Evolutionary conservation across 2,888 invertebrate species (phyloP), one percentile per base, ranked within the genome.

Genomic region (Sarcophaga variegata): DNA sequence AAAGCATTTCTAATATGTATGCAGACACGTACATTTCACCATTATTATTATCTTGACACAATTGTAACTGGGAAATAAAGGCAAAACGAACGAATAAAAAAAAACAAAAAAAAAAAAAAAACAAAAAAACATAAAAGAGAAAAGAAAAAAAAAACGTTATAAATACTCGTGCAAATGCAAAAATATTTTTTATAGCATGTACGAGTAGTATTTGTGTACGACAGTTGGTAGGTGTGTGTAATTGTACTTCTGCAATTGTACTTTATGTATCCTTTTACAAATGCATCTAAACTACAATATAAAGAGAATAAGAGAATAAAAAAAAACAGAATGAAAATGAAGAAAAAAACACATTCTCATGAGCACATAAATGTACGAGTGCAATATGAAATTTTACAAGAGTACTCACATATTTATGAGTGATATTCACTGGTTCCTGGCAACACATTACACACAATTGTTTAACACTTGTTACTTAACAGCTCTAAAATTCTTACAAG

Each of bases 1-100:
- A 85, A 54, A 69, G 74, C 66, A 63, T 49, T 81, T 81, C 37
- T 60, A 78, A 75, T 63, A 81, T 60, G 45, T 74, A 81, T 60
- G 45, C 74, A 81, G 78, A 78, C 81, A 85, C 81, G 75, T 82
- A 85, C 70, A 78, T 75, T 82, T 85, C 75, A 85, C 47, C 78
- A 75, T 75, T 85, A 64, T 75, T 78, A 81, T 81, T 85, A 75
- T 82, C 74, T 85, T 81, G 70, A 81, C 85, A 79, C 81, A 85
- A 70, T 71, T 70, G 75, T 69, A 77, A 72, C 60, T 62, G 71
- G 69, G n/a, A 79, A 70, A 67, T 67, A 37, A 37, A 37, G 37
- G 17, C 59, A 59, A 12, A 37, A 45, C 22, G 22, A 54, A 25
- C 14, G 17, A 71, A 60, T 14, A 54, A 2, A 62, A 22, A 5